phyloP scores from a whole-genome alignment of 2,797 vertebrate genomes.

The Danio kyathit region DNA sequence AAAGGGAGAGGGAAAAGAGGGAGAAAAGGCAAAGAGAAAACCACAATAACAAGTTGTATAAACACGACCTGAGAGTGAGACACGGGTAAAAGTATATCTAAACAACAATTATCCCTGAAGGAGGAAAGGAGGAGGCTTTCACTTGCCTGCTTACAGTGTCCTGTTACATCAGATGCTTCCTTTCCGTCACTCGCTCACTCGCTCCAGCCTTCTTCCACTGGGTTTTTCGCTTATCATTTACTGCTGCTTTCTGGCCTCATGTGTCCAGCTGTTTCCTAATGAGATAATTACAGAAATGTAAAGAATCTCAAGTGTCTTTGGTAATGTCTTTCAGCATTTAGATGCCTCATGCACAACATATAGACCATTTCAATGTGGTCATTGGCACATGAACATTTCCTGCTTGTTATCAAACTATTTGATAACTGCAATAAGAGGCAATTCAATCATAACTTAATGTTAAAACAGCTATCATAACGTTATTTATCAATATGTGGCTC shows the following conservation, averaged over 20 bases:
- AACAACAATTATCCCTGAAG: slow-evolving; percentile 60
- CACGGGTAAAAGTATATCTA: slow-evolving; percentile 51
- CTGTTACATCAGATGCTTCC: slow-evolving; percentile 44
- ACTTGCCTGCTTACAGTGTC: slow-evolving; percentile 50
- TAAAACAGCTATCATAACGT: too few species aligned
- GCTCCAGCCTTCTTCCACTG: slow-evolving; percentile 16
- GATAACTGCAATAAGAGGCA: too few species aligned
- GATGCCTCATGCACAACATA: background rate
- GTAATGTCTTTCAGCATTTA: background rate
- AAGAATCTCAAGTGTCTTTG: background rate
- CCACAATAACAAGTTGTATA: slow-evolving; percentile 57
- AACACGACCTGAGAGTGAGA: slow-evolving; percentile 57
- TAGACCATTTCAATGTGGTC: too few species aligned
- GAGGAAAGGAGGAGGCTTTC: slow-evolving; percentile 54
- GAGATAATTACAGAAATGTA: background rate
- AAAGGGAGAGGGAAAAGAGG: slow-evolving; percentile 46
- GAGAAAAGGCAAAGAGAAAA: slow-evolving; percentile 47
- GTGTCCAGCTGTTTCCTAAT: slow-evolving; percentile 44
- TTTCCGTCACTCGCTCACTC: background rate
- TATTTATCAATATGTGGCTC: too few species aligned
- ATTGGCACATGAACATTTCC: too few species aligned
- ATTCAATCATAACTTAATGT: too few species aligned
- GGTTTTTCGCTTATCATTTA: slow-evolving; percentile 46
- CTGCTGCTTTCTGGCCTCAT: background rate
- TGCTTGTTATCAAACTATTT: too few species aligned